Conservation (phyloP, 2,113 vertebrate species). For the Rhinolophus ferrumequinum region DNA sequence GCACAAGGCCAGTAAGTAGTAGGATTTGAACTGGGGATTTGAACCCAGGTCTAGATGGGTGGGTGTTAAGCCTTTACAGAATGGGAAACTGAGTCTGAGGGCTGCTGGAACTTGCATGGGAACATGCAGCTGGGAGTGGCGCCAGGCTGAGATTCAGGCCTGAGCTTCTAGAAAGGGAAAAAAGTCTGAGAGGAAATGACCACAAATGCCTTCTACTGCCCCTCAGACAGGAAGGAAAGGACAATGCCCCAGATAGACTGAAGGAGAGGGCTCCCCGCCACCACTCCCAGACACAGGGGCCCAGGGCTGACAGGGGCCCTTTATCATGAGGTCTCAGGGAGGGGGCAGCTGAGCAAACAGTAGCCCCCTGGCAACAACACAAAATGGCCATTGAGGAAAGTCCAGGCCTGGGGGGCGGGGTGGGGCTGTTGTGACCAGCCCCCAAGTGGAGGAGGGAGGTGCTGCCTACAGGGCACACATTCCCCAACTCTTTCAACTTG, state of each 20-base stretch:
- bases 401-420: background rate
- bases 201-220: background rate
- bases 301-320: background rate
- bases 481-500: background rate
- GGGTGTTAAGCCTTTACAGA: background rate
- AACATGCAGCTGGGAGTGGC: background rate
- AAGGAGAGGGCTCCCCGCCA: background rate
- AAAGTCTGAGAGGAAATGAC: slow-evolving; percentile 20
- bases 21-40: background rate
- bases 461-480: background rate
- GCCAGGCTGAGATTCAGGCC: background rate
- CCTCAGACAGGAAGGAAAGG: slow-evolving; percentile 24
- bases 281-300: background rate
- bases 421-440: background rate
- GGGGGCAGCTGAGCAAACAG: slow-evolving; percentile 45
- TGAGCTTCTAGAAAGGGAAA: background rate
- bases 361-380: background rate
- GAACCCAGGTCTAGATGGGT: background rate
- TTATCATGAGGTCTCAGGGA: background rate
- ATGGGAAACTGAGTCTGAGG: background rate
- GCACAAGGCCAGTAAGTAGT: background rate
- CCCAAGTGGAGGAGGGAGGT: background rate
- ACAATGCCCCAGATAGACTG: slow-evolving; percentile 2
- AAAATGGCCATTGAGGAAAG: background rate
- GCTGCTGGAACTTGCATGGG: background rate